Percentiles rank a stretch among this genome's conserved stretches.
phyloP scores from a whole-genome alignment of 2,888 invertebrate species.

The Rotaria sp. region DNA sequence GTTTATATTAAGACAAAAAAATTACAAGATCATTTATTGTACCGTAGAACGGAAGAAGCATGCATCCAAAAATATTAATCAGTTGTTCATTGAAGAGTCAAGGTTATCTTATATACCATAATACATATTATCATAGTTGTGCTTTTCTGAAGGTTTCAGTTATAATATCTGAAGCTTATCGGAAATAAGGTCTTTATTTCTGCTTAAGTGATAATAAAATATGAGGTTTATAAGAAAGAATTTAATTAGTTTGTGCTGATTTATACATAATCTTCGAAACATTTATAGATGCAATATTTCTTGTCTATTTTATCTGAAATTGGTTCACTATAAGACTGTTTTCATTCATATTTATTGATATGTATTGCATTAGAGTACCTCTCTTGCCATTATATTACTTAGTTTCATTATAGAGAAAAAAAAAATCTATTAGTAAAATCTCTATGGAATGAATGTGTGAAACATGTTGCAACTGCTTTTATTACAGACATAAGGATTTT shows the following conservation, averaged over 20 bases:
- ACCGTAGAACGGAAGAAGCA: not conserved
- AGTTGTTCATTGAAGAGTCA: not conserved
- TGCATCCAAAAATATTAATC: not conserved
- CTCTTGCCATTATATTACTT: too few relatives aligned
- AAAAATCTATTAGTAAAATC: not conserved
- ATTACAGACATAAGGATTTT: not conserved
- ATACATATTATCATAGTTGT: not conserved
- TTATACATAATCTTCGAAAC: too few relatives aligned
- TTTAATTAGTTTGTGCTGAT: too few relatives aligned
- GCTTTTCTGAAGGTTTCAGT: not conserved
- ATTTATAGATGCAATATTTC: too few relatives aligned
- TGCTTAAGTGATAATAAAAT: not conserved
- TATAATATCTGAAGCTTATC: not conserved
- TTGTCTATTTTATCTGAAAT: too few relatives aligned
- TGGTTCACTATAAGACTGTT: too few relatives aligned
- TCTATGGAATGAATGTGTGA: not conserved
- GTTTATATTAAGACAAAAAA: not conserved
- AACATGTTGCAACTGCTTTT: not conserved
- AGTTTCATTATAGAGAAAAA: not conserved
- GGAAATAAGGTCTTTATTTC: not conserved
- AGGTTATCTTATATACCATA: not conserved
- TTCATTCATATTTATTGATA: too few relatives aligned
- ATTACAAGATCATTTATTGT: not conserved
- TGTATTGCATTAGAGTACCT: too few relatives aligned
- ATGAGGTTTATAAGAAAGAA: not conserved